Evolutionary conservation across 2,888 invertebrate genomes (phyloP), one percentile per base, ranked within the genome.

Genomic region (Alcis repandata): DNA sequence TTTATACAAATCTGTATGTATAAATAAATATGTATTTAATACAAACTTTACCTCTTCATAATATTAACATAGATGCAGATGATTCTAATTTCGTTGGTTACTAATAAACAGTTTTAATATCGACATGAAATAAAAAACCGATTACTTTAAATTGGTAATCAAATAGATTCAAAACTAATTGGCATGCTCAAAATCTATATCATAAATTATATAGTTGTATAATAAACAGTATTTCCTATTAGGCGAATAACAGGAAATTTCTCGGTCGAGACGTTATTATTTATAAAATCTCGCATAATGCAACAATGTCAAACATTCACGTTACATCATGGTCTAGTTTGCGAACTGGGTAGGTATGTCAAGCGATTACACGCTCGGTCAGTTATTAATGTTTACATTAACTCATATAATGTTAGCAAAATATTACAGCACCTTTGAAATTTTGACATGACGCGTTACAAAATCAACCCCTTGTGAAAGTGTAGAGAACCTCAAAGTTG

Each of bases 381-480:
- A 65, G 56, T 32, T 63, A n/a, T 58, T 45, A 58, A 65, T 68
- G 68, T 68, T 61, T 63, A 65, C 61, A 58, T 63, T 61, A 33
- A 17, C 7, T 46, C 33, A 43, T 32, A 38, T 38, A 51, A 40
- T 54, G 32, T 65, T 65, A 17, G 49, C 43, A 52, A 60, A 60
- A 51, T 56, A 43, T 54, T 56, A 11, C 49, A 22, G 41, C 17
- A 6, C 1, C 3, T 45, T 20, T 45, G 10, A 6, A n/a, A 38
- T n/a, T 13, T 13, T 10, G 11, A 38, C n/a, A n/a, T n/a, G n/a
- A 8, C 10, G 13, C 2, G 2, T 10, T 38, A 10, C 13, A 11
- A 13, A 10, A 10, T 11, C 0, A 11, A 4, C 4, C n/a, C 2
- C 8, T 10, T 36, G 2, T 38, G n/a, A 15, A 40, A 10, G 15